Percentiles rank a stretch among this genome's conserved stretches.
phyloP scores from a whole-genome alignment of 2,888 invertebrate genomes.

The Fragum whitleyi region DNA sequence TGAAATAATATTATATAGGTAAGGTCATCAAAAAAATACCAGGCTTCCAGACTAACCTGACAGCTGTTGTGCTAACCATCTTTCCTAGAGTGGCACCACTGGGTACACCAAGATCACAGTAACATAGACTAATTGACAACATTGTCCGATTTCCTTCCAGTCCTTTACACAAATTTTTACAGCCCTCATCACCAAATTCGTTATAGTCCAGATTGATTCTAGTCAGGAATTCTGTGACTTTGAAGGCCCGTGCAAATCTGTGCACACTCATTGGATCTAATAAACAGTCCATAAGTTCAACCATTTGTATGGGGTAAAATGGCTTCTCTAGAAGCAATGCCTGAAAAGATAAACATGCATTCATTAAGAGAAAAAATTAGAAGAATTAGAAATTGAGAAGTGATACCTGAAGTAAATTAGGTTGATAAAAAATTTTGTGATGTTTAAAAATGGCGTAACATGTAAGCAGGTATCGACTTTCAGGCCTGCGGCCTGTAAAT shows the following conservation, averaged over 20 bases:
- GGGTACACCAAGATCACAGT: slow-evolving; percentile 80
- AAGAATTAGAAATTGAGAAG: too few relatives aligned
- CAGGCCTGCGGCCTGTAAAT: too few relatives aligned
- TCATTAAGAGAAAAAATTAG: too few relatives aligned
- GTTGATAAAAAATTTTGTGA: too few relatives aligned
- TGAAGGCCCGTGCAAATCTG: slow-evolving; percentile 76
- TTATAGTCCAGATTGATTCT: slow-evolving; percentile 83
- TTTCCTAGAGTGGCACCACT: slow-evolving; percentile 81
- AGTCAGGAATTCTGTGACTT: slow-evolving; percentile 76
- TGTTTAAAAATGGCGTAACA: too few relatives aligned
- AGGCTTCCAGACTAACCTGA: slow-evolving; percentile 72
- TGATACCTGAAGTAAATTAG: too few relatives aligned
- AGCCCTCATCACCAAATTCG: slow-evolving; percentile 85
- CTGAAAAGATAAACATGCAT: too few relatives aligned
- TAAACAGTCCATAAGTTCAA: slow-evolving; percentile 83
- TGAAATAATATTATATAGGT: too few relatives aligned
- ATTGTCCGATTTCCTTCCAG: slow-evolving; percentile 78
- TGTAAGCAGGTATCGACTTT: too few relatives aligned
- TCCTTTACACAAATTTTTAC: slow-evolving; percentile 80
- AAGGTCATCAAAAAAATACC: too few relatives aligned
- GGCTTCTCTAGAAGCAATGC: slow-evolving; percentile 81
- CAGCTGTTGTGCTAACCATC: slow-evolving; percentile 80
- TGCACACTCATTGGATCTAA: slow-evolving; percentile 75
- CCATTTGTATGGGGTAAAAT: slow-evolving; percentile 76
- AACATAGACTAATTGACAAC: slow-evolving; percentile 82